Percentiles rank a stretch among this genome's conserved stretches.
Evolutionary conservation across 2,888 invertebrate species (phyloP).

Genomic region (Arge pagana): DNA sequence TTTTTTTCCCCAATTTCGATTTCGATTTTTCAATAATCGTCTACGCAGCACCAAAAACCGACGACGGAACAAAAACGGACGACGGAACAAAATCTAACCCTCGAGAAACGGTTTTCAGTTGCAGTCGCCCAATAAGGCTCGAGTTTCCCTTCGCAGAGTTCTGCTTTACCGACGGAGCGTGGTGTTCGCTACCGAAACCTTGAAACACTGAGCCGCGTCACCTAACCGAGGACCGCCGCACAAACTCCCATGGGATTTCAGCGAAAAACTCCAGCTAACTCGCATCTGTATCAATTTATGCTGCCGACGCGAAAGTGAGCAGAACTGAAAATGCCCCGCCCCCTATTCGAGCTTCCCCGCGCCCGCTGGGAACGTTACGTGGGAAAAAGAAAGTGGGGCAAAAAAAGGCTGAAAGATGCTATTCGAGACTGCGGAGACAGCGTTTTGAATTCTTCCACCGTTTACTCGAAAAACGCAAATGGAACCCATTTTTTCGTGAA

Average conservation of each 20-base stretch:
- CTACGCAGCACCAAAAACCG: not conserved
- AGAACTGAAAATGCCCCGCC: constrained; percentile 2
- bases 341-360: not conserved
- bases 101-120: constrained; percentile 18
- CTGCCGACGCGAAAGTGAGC: constrained; percentile 36
- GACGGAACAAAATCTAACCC: constrained; percentile 12
- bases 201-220: too few relatives aligned
- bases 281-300: constrained; percentile 58
- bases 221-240: not conserved
- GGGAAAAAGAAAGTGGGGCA: not conserved
- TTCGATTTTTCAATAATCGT: too few relatives aligned
- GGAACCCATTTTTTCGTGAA: too few relatives aligned
- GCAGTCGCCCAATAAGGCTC: constrained; percentile 18
- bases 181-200: not conserved
- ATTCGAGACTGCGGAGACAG: too few relatives aligned
- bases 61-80: constrained; percentile 10
- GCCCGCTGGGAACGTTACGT: not conserved
- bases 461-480: too few relatives aligned
- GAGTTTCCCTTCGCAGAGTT: not conserved
- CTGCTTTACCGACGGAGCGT: not conserved
- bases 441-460: too few relatives aligned
- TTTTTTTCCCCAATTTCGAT: not conserved
- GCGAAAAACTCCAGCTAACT: constrained; percentile 56
- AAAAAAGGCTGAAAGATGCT: not conserved
- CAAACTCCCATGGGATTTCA: constrained; percentile 40